phyloP scores from a whole-genome alignment of 2,888 invertebrate genomes.

The Ctena decussata region DNA sequence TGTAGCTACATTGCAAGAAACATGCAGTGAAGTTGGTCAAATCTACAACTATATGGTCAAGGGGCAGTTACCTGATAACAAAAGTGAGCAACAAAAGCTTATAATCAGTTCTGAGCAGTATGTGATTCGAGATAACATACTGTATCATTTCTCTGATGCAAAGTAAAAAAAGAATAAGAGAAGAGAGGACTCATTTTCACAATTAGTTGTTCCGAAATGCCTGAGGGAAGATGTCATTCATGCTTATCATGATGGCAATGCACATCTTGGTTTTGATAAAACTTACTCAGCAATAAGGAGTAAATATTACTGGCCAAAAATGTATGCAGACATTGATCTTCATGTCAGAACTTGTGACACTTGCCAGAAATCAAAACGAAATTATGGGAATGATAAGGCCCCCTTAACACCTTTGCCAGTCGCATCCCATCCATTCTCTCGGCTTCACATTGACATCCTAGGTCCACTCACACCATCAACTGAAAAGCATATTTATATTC shows the following conservation, averaged over 20 bases:
- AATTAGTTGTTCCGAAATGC: constrained; percentile 47
- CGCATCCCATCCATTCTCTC: too few species aligned
- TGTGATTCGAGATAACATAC: constrained; percentile 25
- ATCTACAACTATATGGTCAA: constrained; percentile 30
- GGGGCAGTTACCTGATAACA: constrained; percentile 29
- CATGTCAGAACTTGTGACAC: too few species aligned
- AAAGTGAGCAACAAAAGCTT: constrained; percentile 19
- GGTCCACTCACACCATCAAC: too few species aligned
- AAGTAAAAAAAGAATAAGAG: constrained; percentile 24
- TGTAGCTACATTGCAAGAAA: constrained; percentile 32
- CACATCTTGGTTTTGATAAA: constrained; percentile 32
- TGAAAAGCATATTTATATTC: too few species aligned
- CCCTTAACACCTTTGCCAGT: too few species aligned
- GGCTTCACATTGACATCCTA: constrained; percentile 66
- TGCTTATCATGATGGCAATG: constrained; percentile 58
- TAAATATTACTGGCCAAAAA: too few species aligned
- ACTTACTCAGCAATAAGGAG: constrained; percentile 43
- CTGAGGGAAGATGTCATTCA: constrained; percentile 45
- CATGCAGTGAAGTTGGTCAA: constrained; percentile 26
- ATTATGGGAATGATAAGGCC: too few species aligned
- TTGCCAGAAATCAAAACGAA: too few species aligned
- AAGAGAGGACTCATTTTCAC: background rate
- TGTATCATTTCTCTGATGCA: constrained; percentile 43
- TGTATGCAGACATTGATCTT: too few species aligned
- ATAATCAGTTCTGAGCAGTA: constrained; percentile 31